Conservation (phyloP, 1,140 invertebrate genomes). For the Diachasmimorpha longicaudata region DNA sequence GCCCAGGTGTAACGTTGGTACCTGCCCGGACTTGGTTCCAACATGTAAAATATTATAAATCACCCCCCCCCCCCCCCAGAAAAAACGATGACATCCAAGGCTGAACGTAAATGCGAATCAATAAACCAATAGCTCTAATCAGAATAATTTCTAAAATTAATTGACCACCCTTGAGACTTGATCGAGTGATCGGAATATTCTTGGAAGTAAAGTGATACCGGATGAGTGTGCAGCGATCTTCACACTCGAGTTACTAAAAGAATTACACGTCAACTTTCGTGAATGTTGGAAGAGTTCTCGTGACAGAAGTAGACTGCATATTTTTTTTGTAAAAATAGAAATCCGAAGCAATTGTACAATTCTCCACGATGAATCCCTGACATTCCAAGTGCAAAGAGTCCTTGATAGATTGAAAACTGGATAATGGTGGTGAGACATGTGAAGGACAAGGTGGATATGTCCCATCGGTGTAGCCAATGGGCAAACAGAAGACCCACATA, state of each 20-base stretch:
- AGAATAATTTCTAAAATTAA: background rate
- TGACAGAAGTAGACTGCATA: background rate
- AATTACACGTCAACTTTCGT: background rate
- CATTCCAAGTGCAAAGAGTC: background rate
- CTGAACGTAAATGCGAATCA: background rate
- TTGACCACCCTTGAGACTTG: background rate
- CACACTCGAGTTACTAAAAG: background rate
- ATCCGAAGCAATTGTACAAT: background rate
- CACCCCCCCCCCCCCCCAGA: background rate
- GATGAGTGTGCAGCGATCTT: background rate
- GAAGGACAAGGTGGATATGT: background rate
- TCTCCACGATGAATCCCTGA: background rate
- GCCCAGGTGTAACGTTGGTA: conserved; percentile 37
- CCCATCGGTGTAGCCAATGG: background rate
- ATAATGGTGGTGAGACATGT: background rate
- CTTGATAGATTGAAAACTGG: conserved; percentile 1
- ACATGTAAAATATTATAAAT: conserved; percentile 30
- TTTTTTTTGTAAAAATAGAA: background rate
- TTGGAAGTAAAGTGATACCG: background rate
- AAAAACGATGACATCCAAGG: background rate
- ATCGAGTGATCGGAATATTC: background rate
- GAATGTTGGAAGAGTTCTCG: background rate
- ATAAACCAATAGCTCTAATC: background rate
- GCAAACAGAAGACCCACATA: conserved; percentile 2
- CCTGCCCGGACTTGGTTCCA: conserved; percentile 37